Base-by-base conservation (phyloP, 2,797 vertebrate genomes). In the Pangasius larnaudii region DNA sequence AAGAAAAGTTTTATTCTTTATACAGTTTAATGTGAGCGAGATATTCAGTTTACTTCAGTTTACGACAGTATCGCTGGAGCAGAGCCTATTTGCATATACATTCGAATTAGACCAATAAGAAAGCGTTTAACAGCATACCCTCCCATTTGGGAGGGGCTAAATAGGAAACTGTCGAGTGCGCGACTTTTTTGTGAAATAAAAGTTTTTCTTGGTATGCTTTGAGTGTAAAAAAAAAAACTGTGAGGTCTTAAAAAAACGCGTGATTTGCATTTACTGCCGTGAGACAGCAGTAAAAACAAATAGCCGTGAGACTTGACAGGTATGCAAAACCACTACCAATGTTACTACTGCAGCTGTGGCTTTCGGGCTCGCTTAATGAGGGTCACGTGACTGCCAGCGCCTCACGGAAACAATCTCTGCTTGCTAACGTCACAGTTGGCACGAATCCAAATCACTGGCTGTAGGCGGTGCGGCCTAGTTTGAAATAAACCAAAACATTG, bases 341-440 rank as follows among this genome's bases (percentile, higher is more conserved):
- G 24, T 42, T 18, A 72, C 9, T 71, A 7, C 33, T 22, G 6
- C 33, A 71, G 79, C 86, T 81, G 69, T 89, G 86, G 46, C 81
- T n/a, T 63, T 46, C 72, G 46, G 56, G 80, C 30, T 2, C 3
- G 19, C 53, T 86, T 89, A 88, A 79, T 61, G 56, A 30, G 5
- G 83, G 61, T 88, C 87, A 90, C 86, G 39, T 85, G 89, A 86
- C 74, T 46, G 88, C 49, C 71, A 10, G 85, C n/a, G 13, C 19
- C 0, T 18, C 49, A 2, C 33, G 11, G 1, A 14, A 39, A 59
- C n/a, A 27, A 27, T 36, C 18, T 24, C 1, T 58, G 0, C 9
- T 58, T 82, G 0, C 4, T 13, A n/a, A 22, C 1, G 9, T 67
- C 22, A 83, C 7, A 49, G 39, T 11, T 24, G 81, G 42, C 63